phyloP scores from a whole-genome alignment of 2,113 vertebrate genomes.

The Pagrus major region DNA sequence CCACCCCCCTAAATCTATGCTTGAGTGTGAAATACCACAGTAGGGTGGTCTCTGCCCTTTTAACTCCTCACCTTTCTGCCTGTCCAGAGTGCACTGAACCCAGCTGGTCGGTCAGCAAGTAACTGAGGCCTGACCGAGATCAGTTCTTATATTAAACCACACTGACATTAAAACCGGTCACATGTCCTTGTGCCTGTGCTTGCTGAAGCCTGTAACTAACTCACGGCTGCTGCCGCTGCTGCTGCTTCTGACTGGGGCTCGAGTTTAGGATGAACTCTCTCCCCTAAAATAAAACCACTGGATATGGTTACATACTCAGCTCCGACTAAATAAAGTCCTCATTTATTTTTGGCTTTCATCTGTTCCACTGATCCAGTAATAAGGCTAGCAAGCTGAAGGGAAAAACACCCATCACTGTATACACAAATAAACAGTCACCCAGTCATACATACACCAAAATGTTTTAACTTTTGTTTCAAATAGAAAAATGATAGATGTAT shows the following conservation, averaged over 20 bases:
- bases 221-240: slow-evolving; percentile 63
- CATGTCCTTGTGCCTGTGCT: slow-evolving; percentile 64
- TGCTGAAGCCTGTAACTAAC: slow-evolving; percentile 59
- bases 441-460: background rate
- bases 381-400: slow-evolving; percentile 56
- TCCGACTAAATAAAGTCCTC: slow-evolving; percentile 82
- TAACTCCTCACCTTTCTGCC: slow-evolving; percentile 68
- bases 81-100: slow-evolving; percentile 65
- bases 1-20: slow-evolving; percentile 69
- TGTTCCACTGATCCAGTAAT: slow-evolving; percentile 82
- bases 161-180: slow-evolving; percentile 81
- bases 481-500: background rate
- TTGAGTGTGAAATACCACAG: slow-evolving; percentile 76
- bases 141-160: slow-evolving; percentile 80
- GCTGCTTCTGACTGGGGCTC: slow-evolving; percentile 74
- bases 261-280: slow-evolving; percentile 74
- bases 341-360: slow-evolving; percentile 82
- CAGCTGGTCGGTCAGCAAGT: slow-evolving; percentile 66
- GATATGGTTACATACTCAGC: slow-evolving; percentile 86
- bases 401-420: slow-evolving; percentile 42
- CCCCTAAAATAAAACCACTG: slow-evolving; percentile 84
- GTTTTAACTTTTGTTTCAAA: slow-evolving; percentile 22
- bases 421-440: slow-evolving; percentile 33
- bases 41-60: slow-evolving; percentile 77
- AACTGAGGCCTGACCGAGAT: slow-evolving; percentile 68